Base-by-base conservation (phyloP, 2,888 invertebrate species). In the Eugnorisma glareosa region DNA sequence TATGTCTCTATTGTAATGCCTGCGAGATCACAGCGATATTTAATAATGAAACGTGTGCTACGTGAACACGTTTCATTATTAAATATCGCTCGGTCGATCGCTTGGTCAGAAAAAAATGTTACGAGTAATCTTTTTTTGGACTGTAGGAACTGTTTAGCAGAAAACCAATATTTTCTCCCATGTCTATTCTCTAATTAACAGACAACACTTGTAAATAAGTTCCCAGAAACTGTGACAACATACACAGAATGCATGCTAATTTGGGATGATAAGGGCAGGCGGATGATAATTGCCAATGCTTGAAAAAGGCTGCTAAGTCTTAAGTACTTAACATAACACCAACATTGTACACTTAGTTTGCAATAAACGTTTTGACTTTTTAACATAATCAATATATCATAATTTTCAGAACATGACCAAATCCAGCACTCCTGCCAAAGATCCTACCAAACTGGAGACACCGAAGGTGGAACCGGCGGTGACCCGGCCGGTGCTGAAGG, bases 321-420 rank as follows among this genome's bases (percentile, higher is more conserved):
- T 35, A 35, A 35, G 35, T 35, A 35, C 35, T 35, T 3, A 35
- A 35, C 35, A 35, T 4, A 35, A 35, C 35, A 35, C 35, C 35
- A 35, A 35, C 35, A 35, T 35, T 35, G 35, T 35, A n/a, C n/a
- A n/a, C n/a, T n/a, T n/a, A n/a, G n/a, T n/a, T n/a, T n/a, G n/a
- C n/a, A n/a, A n/a, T n/a, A 35, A 35, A 35, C 35, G 35, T 35
- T 35, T 35, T 35, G 35, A 35, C 35, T 35, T 35, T 35, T 35
- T 35, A 4, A 35, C 18, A 51, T 35, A 15, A 28, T 45, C 11
- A 18, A 1, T 69, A 45, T 70, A 2, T n/a, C 5, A 45, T 45
- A 0, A 45, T 61, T 92, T 89, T 31, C 91, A 96, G 96, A 95
- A 88, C 76, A 95, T 96, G 89, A 95, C 94, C 0, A 96, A 95